A percentile compares a stretch with the other conserved stretches of the same genome.
phyloP scores from a whole-genome alignment of 2,113 vertebrate genomes.

The Bubo blakistoni region DNA sequence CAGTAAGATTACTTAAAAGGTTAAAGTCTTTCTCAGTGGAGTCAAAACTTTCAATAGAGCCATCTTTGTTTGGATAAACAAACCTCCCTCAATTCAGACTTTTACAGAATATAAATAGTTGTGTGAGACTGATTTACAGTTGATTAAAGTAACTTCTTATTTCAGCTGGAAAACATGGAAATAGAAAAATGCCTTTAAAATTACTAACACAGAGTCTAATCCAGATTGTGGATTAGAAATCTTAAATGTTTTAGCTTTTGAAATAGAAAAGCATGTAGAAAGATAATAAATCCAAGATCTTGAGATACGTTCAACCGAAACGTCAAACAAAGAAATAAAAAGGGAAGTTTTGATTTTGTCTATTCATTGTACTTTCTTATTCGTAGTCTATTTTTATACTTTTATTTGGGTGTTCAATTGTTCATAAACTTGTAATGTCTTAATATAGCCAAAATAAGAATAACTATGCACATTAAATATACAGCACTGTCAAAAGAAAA shows the following conservation, averaged over 20 bases:
- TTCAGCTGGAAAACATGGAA: not conserved
- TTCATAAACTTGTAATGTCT: not conserved
- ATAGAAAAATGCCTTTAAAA: not conserved
- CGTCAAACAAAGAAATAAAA: not conserved
- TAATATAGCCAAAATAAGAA: not conserved
- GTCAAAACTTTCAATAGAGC: not conserved
- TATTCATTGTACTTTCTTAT: not conserved
- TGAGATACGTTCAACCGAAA: not conserved
- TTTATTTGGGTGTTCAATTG: not conserved
- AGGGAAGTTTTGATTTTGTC: not conserved
- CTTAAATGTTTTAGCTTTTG: not conserved
- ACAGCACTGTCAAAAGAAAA: not conserved
- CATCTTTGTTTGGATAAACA: not conserved
- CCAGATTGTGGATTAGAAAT: not conserved
- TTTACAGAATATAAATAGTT: not conserved
- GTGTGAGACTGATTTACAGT: not conserved
- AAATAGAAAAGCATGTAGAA: not conserved
- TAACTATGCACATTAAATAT: not conserved
- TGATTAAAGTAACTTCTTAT: not conserved
- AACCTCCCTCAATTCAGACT: not conserved
- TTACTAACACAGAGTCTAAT: not conserved
- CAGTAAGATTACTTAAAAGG: constrained; percentile 41
- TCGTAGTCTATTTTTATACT: not conserved
- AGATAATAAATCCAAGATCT: not conserved
- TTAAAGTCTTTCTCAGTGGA: not conserved